Percentiles rank a stretch among this genome's conserved stretches.
Conservation (phyloP, 2,888 invertebrate species). For the Rhynchonema sp. region DNA sequence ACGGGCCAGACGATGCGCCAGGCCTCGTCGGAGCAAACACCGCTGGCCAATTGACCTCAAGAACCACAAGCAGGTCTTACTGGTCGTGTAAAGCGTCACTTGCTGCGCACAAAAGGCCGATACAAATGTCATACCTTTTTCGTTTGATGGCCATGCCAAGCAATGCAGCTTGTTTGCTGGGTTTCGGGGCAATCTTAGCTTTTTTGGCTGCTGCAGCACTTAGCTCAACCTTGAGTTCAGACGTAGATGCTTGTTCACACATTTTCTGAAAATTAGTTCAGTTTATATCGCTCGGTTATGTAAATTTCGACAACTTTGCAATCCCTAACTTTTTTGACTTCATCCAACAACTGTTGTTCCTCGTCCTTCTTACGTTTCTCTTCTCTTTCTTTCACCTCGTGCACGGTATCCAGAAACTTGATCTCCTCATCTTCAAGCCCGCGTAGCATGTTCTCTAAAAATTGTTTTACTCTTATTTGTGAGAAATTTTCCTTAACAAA, state of each 20-base stretch:
- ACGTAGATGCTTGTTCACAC: neutral
- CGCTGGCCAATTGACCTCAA: no score
- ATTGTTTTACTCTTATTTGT: neutral
- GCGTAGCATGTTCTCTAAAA: conserved; percentile 43
- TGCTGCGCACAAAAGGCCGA: no score
- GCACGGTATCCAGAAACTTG: conserved; percentile 74
- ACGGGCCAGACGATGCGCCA: no score
- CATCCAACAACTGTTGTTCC: conserved; percentile 14
- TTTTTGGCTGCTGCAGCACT: neutral
- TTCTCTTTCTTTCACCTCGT: conserved; percentile 13
- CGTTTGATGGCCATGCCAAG: neutral
- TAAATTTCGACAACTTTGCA: no score
- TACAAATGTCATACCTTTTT: no score
- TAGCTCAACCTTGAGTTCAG: neutral
- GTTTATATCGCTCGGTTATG: no score
- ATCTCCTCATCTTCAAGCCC: conserved; percentile 90
- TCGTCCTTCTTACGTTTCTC: conserved; percentile 9
- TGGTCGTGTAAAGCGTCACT: no score
- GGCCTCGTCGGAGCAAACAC: no score
- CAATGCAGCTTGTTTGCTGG: neutral
- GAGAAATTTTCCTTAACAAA: neutral
- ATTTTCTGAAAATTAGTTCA: neutral
- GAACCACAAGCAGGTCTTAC: no score
- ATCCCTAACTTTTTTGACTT: conserved; percentile 12
- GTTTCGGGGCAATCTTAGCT: neutral